Percentiles rank a stretch among this genome's conserved stretches.
Conservation (phyloP, 2,113 vertebrate species). For the Leptocoma aspasia region DNA sequence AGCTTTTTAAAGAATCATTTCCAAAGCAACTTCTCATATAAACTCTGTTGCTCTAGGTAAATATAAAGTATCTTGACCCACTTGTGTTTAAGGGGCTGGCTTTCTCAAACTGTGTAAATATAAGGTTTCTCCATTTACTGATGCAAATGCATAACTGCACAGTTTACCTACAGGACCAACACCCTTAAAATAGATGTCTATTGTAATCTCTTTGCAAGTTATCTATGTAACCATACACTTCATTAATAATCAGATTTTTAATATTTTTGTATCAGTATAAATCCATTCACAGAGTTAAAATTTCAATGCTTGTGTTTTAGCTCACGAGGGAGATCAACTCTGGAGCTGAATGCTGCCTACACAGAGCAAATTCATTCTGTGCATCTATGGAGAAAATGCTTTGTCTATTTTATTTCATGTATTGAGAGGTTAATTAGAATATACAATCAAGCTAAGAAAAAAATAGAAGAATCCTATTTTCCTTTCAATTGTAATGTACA, state of each 20-base stretch:
- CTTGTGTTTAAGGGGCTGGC: background rate
- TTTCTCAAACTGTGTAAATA: background rate
- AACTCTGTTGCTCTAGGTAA: background rate
- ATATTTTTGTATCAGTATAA: background rate
- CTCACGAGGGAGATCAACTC: background rate
- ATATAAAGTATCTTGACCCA: background rate
- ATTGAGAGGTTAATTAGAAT: background rate
- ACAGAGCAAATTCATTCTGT: background rate
- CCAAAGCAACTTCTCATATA: background rate
- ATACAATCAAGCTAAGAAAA: background rate
- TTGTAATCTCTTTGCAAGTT: background rate
- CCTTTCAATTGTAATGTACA: background rate
- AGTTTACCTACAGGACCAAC: background rate
- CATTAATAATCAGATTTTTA: background rate
- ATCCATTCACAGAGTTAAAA: background rate
- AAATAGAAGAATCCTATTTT: background rate
- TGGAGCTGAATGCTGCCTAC: background rate
- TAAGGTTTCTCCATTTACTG: background rate
- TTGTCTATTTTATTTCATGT: background rate
- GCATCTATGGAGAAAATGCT: background rate
- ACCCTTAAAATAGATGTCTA: background rate
- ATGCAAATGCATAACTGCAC: background rate
- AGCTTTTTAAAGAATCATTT: background rate
- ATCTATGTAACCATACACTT: background rate
- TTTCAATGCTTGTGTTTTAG: background rate